phyloP scores from a whole-genome alignment of 2,888 invertebrate species.

The Temnothorax rugatulus region DNA sequence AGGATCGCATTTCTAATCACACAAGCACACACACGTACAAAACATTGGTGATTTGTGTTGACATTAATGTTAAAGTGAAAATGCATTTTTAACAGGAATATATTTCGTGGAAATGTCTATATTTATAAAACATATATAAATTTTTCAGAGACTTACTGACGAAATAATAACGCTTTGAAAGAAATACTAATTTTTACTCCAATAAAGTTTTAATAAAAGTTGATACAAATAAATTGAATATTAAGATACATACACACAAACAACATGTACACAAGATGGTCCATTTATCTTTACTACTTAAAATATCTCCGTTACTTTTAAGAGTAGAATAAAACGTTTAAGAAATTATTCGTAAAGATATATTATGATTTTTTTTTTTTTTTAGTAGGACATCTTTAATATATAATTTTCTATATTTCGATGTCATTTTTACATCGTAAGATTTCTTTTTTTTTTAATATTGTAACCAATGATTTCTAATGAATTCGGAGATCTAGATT shows the following conservation, averaged over 20 bases:
- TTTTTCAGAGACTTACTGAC: slow-evolving; percentile 32
- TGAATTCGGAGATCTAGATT: neutral
- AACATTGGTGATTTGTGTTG: neutral
- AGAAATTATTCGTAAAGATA: neutral
- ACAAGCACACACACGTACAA: neutral
- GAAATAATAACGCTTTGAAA: slow-evolving; percentile 34
- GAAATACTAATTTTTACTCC: slow-evolving; percentile 33
- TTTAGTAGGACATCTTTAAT: neutral
- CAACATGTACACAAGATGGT: neutral
- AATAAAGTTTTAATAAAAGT: slow-evolving; percentile 37
- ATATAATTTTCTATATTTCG: neutral
- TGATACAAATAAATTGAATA: slow-evolving; percentile 26
- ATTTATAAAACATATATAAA: slow-evolving; percentile 56
- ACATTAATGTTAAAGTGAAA: slow-evolving; percentile 12
- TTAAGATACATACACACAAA: neutral
- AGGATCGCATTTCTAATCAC: slow-evolving; percentile 14
- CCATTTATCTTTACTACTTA: neutral
- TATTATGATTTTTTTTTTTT: too few species aligned
- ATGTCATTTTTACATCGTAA: neutral
- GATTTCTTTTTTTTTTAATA: neutral
- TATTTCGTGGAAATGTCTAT: slow-evolving; percentile 30
- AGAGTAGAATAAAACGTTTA: neutral
- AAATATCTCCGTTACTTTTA: neutral
- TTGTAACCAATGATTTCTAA: neutral
- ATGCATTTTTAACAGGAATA: slow-evolving; percentile 20